phyloP scores from a whole-genome alignment of 1,140 invertebrate genomes.

The Oryctes rhinoceros region DNA sequence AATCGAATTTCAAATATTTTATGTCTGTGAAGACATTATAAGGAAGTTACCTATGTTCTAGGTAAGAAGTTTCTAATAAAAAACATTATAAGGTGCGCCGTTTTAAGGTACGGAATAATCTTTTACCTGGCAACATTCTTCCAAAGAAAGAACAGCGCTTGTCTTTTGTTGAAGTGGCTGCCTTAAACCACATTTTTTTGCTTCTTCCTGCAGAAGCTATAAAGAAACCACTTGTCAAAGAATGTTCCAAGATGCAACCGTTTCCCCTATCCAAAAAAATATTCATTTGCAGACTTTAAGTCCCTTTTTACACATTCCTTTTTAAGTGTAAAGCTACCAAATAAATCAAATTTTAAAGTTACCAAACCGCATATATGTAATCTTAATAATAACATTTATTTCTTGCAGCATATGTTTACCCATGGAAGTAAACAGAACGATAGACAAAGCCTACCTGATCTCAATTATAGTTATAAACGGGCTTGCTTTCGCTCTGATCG shows the following conservation, averaged over 20 bases:
- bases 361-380: no score
- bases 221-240: no score
- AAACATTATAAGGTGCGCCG: background rate
- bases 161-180: background rate
- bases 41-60: background rate
- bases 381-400: no score
- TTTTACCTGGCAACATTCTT: background rate
- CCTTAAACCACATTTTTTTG: no score
- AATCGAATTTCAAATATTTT: background rate
- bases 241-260: no score
- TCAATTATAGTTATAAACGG: conserved; percentile 76
- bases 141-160: background rate
- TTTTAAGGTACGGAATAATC: background rate
- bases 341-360: no score
- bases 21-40: background rate
- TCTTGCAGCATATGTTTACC: conserved; percentile 75
- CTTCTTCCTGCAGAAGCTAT: no score
- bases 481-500: conserved; percentile 79
- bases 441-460: conserved; percentile 76
- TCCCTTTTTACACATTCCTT: no score
- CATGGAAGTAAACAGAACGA: conserved; percentile 70
- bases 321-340: no score
- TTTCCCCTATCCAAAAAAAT: no score
- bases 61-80: background rate
- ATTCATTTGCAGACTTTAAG: no score